These are phyloP conservation scores for Dendrocincla fuliginosa DNA, from an alignment of 2,797 vertebrate species.

Conservation along the genomic window DNA sequence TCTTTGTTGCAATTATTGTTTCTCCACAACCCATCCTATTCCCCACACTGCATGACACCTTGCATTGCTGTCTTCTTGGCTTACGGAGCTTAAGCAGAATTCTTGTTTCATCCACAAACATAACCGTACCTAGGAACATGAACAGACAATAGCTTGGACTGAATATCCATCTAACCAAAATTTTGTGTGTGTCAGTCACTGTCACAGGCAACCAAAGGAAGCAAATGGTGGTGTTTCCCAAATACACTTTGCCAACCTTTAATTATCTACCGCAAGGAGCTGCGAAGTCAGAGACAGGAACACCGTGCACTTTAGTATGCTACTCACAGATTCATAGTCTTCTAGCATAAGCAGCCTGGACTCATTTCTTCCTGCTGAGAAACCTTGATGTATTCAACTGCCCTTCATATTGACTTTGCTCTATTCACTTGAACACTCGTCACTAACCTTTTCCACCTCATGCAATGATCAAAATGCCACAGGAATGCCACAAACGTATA, in stretches of 20 bases:
- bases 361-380: background rate
- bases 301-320: fast-evolving
- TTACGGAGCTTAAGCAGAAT: background rate
- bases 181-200: background rate
- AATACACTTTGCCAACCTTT: background rate
- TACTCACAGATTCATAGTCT: background rate
- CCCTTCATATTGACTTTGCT: background rate
- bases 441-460: background rate
- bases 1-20: background rate
- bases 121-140: background rate
- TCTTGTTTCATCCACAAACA: fast-evolving
- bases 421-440: background rate
- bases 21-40: background rate
- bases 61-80: background rate
- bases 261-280: background rate
- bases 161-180: background rate
- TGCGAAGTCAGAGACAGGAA: background rate
- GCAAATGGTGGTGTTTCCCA: background rate
- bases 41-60: background rate
- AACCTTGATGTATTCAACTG: background rate
- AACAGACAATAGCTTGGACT: background rate
- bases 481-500: background rate
- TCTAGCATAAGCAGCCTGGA: background rate
- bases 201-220: background rate
- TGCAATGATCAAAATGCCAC: background rate